Conservation (phyloP, 1,140 invertebrate species). For the Saccostrea echinata region DNA sequence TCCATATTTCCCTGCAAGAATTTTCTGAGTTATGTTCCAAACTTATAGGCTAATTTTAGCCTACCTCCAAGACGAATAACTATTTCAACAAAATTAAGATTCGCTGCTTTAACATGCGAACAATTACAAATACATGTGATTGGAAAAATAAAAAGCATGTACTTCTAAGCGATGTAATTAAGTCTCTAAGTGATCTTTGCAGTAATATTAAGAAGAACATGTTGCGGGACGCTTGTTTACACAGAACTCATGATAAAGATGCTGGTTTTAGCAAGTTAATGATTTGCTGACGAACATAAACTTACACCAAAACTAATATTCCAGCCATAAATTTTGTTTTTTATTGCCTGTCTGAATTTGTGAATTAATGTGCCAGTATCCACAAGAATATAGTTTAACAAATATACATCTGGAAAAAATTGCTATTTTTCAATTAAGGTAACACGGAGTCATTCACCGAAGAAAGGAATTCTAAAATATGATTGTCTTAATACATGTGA, state of each 20-base stretch:
- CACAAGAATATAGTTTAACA: no score
- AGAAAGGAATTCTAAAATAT: no score
- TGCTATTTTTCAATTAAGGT: no score
- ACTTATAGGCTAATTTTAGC: neutral
- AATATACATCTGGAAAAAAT: no score
- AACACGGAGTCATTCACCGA: no score
- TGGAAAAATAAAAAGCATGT: slow-evolving; percentile 28
- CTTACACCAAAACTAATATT: neutral
- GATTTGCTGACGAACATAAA: slow-evolving; percentile 11
- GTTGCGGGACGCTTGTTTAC: neutral
- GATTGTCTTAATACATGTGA: no score
- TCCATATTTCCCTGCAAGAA: no score
- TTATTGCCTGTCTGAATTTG: slow-evolving; percentile 21
- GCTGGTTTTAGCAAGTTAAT: neutral
- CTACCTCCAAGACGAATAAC: neutral
- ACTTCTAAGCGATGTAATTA: neutral
- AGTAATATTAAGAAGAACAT: slow-evolving; percentile 8
- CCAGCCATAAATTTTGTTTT: neutral
- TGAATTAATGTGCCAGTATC: neutral
- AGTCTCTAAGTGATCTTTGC: neutral
- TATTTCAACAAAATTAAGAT: neutral
- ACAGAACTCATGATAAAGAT: neutral
- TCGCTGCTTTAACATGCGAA: neutral
- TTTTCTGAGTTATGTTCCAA: neutral
- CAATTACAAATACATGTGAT: slow-evolving; percentile 20